These are phyloP conservation scores for Acanthococcus lagerstroemiae DNA, from an alignment of 2,888 invertebrate genomes.

Conservation along the genomic window DNA sequence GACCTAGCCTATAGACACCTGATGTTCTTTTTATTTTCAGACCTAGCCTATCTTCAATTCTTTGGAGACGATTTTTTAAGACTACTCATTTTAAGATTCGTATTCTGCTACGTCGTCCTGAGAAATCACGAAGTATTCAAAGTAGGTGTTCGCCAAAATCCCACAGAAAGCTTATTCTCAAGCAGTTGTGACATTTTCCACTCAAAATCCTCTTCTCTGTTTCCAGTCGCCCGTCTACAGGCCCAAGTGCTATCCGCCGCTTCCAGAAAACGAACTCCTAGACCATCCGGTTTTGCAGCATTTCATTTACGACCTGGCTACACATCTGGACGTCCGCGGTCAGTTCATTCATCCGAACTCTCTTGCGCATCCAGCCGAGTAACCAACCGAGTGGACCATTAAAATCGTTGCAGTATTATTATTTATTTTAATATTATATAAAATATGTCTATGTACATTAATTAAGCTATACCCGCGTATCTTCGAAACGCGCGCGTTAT, in stretches of 20 bases:
- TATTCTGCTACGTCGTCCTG: constrained; percentile 86
- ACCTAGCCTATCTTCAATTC: constrained; percentile 66
- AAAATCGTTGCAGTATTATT: constrained; percentile 28
- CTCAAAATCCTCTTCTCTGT: background rate
- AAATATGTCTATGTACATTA: no score
- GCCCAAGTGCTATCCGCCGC: constrained; percentile 71
- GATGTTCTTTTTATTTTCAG: no score
- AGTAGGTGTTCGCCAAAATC: constrained; percentile 42
- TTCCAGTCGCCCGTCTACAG: constrained; percentile 49
- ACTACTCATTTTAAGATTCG: constrained; percentile 73
- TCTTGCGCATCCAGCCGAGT: constrained; percentile 18
- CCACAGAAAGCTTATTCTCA: background rate
- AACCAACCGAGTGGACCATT: constrained; percentile 28
- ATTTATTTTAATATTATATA: constrained; percentile 14
- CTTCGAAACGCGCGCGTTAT: background rate
- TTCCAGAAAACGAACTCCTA: constrained; percentile 77
- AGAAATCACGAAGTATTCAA: constrained; percentile 71
- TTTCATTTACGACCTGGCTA: constrained; percentile 71
- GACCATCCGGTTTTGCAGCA: constrained; percentile 72
- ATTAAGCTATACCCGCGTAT: constrained; percentile 21
- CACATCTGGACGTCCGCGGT: constrained; percentile 69
- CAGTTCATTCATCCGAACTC: constrained; percentile 40
- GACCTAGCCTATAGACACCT: no score
- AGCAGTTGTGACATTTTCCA: no score
- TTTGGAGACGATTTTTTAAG: constrained; percentile 92